Base-by-base conservation (phyloP, 2,888 invertebrate genomes). In the Tholera decimalis region DNA sequence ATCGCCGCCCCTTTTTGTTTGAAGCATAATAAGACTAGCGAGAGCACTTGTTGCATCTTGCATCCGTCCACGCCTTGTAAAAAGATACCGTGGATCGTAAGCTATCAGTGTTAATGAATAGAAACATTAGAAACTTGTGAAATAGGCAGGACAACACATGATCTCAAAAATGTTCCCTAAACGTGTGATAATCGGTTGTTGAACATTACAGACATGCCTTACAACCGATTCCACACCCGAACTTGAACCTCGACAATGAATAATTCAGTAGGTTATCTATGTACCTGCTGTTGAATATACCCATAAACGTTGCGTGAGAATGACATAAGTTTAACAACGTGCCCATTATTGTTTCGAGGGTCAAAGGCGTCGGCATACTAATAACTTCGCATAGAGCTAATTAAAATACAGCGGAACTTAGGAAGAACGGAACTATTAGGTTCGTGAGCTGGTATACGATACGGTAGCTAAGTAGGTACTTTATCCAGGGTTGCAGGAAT, bases 271-370 rank as follows among this genome's bases (percentile, higher is more conserved):
- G 24, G 41, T 53, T 69, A 61, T 37, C 51, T 50, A 58, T 30
- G 50, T 51, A 57, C 26, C 35, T 63, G 53, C 76, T 80, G 77
- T 74, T 80, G 77, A 39, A 56, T 74, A 70, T 81, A 84, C 83
- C 83, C 82, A 83, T 85, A 71, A 65, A 71, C 79, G 77, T 85
- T 86, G 79, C 89, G 91, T 93, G 93, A 86, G 92, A 93, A 93
- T 84, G 76, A 58, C 73, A 70, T 51, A 55, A 79, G 73, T 84
- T 84, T 84, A 87, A 91, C 91, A 88, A 88, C 87, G 86, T 81
- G 80, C 66, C 84, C 81, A 89, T 89, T 91, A 91, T 91, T 88
- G 84, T 88, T 88, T 86, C 84, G 91, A 89, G 89, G 92, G 92
- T 91, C 93, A 89, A 74, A 80, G 56, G 78, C 67, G 65, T 73